Evolutionary conservation across 2,797 vertebrate genomes (phyloP).

Genomic region (Melanotaenia boesemani): DNA sequence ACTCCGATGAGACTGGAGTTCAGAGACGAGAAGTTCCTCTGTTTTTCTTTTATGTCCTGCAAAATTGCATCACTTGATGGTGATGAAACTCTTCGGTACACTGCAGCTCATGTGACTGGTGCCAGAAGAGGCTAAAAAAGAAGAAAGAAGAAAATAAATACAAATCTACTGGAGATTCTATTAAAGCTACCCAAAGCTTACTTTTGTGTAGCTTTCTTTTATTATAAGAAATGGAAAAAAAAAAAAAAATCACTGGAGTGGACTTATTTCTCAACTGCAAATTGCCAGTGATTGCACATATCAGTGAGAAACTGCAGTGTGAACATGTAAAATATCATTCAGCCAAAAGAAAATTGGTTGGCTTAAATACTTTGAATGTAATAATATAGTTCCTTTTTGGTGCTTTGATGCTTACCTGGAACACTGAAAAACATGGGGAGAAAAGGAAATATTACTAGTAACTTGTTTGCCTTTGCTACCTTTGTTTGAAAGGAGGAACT

Average conservation of each 20-base stretch:
- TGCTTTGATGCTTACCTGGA: constrained; percentile 70
- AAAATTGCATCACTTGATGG: constrained; percentile 58
- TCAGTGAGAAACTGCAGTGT: constrained; percentile 66
- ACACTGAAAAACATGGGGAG: constrained; percentile 42
- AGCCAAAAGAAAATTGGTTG: constrained; percentile 62
- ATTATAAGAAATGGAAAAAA: constrained; percentile 28
- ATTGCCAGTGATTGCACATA: constrained; percentile 76
- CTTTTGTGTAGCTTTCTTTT: constrained; percentile 72
- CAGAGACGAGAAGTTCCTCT: constrained; percentile 12
- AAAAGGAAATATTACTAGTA: constrained; percentile 50
- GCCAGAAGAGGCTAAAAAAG: constrained; percentile 56
- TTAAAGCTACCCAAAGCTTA: constrained; percentile 55
- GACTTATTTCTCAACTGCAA: constrained; percentile 49
- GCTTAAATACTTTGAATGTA: constrained; percentile 80
- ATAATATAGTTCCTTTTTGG: constrained; percentile 74
- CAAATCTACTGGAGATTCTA: constrained; percentile 63
- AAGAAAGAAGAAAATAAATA: constrained; percentile 23
- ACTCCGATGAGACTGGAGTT: constrained; percentile 89
- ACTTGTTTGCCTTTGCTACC: constrained; percentile 73
- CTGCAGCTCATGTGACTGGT: constrained; percentile 67
- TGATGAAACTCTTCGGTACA: constrained; percentile 49
- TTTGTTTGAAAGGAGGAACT: constrained; percentile 57
- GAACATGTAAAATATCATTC: constrained; percentile 75
- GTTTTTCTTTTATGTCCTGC: constrained; percentile 22
- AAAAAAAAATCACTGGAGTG: constrained; percentile 5